Base-by-base conservation (phyloP, 1,140 invertebrate species). In the Halesus radiatus region DNA sequence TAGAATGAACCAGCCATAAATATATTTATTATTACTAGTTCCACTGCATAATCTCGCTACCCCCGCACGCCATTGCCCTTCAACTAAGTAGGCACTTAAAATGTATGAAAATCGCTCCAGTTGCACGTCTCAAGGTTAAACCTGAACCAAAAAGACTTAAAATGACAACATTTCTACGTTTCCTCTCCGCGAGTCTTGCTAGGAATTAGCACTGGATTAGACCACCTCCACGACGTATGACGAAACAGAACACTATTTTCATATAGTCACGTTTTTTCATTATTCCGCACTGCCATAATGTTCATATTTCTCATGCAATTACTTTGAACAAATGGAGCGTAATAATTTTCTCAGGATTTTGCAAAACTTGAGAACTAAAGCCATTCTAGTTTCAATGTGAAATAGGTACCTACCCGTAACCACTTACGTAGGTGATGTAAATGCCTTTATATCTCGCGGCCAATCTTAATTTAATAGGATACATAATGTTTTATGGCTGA, bases 261-360 rank as follows among this genome's bases (percentile, higher is more conserved):
- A n/a, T 64, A 23, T 23, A 70, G 66, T 70, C 66, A 70, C 66
- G 66, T 70, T 70, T 70, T 18, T 70, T 50, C 66, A 70, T 70
- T 70, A 70, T 50, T 68, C 37, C 18, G 37, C 37, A 29, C 37
- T 52, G 66, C 66, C 32, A 52, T 70, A 70, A 70, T 20, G 62
- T 70, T 70, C 66, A 50, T 70, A 50, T 70, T 70, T 70, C 66
- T 70, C 66, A 70, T 45, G 66, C 45, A 70, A 70, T 70, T 70
- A 45, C 37, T 70, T 50, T 13, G 37, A 70, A 70, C 66, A 70
- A 70, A 70, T 70, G 66, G 66, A 70, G 66, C 37, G 66, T 20
- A 52, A 45, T 70, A 70, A 70, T 70, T 45, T 70, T 70, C 66
- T 70, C 37, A 70, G 37, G 37, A 70, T 45, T 70, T 70, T 22